A percentile compares a stretch with the other conserved stretches of the same genome.
phyloP scores from a whole-genome alignment of 2,113 vertebrate genomes.

The Redunca redunca region DNA sequence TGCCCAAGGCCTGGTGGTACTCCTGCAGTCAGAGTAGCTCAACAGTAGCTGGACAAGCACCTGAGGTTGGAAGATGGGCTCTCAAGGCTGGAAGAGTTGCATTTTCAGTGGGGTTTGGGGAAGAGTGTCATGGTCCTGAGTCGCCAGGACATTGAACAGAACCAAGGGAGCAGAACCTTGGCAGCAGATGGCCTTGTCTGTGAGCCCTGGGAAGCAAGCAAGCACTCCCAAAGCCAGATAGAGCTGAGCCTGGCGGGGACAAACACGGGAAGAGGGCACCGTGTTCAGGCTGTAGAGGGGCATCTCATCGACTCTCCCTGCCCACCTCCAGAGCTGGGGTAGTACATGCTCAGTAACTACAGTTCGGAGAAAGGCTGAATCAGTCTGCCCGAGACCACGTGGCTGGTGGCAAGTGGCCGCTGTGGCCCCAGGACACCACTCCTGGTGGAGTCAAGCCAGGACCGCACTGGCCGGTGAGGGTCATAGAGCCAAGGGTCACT shows the following conservation, averaged over 20 bases:
- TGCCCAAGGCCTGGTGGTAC: not conserved
- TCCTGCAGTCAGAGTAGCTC: not conserved
- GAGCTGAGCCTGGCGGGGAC: not conserved
- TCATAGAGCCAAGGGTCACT: not conserved
- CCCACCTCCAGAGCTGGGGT: not conserved
- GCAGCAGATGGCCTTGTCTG: not conserved
- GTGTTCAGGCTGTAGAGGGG: accelerated
- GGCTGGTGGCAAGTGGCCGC: not conserved
- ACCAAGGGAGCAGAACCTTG: not conserved
- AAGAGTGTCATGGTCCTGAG: not conserved
- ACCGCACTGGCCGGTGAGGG: not conserved
- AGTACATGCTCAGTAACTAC: not conserved
- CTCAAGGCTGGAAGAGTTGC: not conserved
- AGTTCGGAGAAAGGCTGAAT: too few species aligned
- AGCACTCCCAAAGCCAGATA: not conserved
- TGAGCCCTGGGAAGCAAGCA: not conserved
- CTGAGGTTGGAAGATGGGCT: not conserved
- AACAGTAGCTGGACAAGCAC: not conserved
- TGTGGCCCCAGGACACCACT: not conserved
- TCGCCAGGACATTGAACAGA: not conserved
- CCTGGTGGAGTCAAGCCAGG: not conserved
- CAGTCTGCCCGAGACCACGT: not conserved
- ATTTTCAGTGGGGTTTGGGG: not conserved
- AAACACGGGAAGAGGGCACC: accelerated
- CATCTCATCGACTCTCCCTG: accelerated